phyloP scores from a whole-genome alignment of 2,113 vertebrate species.

The Oreotrochilus melanogaster region DNA sequence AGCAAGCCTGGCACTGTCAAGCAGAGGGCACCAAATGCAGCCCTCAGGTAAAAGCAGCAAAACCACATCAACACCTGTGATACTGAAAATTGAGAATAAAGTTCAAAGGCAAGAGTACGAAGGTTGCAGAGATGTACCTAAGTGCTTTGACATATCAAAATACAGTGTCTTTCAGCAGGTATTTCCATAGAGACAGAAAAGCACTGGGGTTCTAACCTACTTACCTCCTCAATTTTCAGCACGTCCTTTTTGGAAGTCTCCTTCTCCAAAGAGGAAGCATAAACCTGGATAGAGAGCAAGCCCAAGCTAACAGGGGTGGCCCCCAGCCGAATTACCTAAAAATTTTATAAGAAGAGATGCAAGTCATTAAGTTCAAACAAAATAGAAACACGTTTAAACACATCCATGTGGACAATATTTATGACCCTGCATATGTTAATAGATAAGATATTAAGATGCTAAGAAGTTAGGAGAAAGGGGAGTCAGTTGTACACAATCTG shows the following conservation, averaged over 20 bases:
- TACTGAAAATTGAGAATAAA: neutral
- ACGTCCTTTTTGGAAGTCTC: constrained; percentile 73
- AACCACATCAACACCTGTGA: neutral
- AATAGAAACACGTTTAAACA: neutral
- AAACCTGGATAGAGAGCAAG: constrained; percentile 79
- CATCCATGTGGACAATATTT: neutral
- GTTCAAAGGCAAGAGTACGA: neutral
- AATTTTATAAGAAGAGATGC: neutral
- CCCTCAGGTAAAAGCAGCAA: neutral
- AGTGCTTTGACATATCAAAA: neutral
- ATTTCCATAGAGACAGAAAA: neutral
- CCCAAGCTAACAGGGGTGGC: constrained; percentile 78
- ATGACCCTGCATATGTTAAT: neutral
- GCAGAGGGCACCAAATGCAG: neutral
- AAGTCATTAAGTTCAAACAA: neutral
- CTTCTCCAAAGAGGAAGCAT: constrained; percentile 81
- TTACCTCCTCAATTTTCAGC: constrained; percentile 87
- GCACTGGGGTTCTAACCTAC: neutral
- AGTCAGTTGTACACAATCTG: neutral
- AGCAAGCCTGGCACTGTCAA: neutral
- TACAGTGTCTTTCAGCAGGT: neutral
- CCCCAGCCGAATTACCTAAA: constrained; percentile 82
- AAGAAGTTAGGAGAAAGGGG: neutral
- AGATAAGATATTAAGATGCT: neutral
- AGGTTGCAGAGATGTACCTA: neutral